Evolutionary conservation across 2,797 vertebrate species (phyloP).

Genomic region (Craterocephalus amniculus): DNA sequence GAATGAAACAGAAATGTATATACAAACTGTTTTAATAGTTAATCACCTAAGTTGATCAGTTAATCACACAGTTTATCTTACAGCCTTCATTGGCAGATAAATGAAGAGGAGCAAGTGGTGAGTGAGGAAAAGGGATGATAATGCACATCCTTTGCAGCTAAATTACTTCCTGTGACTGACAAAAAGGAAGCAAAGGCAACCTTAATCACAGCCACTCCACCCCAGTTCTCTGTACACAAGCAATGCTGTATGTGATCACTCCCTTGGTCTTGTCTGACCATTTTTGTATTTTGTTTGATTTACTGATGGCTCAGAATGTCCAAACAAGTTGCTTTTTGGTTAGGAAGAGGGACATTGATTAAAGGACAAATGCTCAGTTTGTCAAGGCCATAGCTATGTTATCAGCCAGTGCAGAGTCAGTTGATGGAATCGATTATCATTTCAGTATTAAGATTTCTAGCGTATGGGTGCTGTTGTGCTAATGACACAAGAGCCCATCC

Average conservation of each 20-base stretch:
- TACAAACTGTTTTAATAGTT: slow-evolving; percentile 36
- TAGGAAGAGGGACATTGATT: too few species aligned
- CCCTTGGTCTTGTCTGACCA: too few species aligned
- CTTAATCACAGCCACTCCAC: slow-evolving; percentile 22
- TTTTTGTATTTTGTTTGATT: too few species aligned
- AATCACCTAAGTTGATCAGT: background rate
- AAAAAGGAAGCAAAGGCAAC: slow-evolving; percentile 61
- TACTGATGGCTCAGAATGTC: too few species aligned
- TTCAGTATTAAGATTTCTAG: too few species aligned
- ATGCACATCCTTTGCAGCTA: slow-evolving; percentile 70
- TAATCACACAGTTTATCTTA: slow-evolving; percentile 15
- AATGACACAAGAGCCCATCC: too few species aligned
- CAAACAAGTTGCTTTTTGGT: too few species aligned
- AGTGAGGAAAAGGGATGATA: slow-evolving; percentile 39
- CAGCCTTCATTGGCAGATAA: slow-evolving; percentile 42
- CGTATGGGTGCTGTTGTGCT: too few species aligned
- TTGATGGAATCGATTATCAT: too few species aligned
- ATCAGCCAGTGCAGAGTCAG: too few species aligned
- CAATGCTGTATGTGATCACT: slow-evolving; percentile 7
- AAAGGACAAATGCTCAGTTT: too few species aligned
- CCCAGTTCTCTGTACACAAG: slow-evolving; percentile 11
- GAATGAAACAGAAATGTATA: slow-evolving; percentile 49
- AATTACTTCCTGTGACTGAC: slow-evolving; percentile 69
- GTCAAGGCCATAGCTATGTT: too few species aligned
- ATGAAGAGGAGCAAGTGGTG: slow-evolving; percentile 38